Base-by-base conservation (phyloP, 92 coral and sea anemone genomes). In the Nematostella vectensis region DNA sequence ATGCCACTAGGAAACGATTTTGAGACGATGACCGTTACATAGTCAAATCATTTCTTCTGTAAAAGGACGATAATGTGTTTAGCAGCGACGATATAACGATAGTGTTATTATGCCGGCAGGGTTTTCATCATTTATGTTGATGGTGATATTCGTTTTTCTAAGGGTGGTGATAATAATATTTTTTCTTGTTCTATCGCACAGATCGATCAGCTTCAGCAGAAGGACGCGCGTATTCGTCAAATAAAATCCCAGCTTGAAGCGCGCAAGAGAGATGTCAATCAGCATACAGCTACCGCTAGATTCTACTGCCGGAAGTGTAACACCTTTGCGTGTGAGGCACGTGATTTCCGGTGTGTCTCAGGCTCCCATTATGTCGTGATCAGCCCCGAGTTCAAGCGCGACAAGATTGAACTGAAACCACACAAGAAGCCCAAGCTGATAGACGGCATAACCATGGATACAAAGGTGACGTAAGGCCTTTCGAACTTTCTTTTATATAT, bases 261-360 rank as follows among this genome's bases (percentile, higher is more conserved):
- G 23, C 8, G 23, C 16, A 48, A 33, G 27, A 29, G 48, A 23
- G 17, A 48, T 9, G 31, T n/a, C 15, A 63, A 47, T 25, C 12
- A 16, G 38, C 6, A 47, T 21, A 54, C 72, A 4, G 74, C 68
- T 26, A 71, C 58, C 47, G 72, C 71, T 1, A 50, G 65, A 10
- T 68, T 78, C 28, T 54, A 25, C 61, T 83, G 91, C 56, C 50
- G 29, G 24, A 67, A 72, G 38, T 83, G 91, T 50, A 62, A 40
- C 8, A 33, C 0, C 11, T 20, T 65, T 44, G 83, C 70, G 4
- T 76, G 83, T 51, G 37, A 66, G 22, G 83, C 75, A 19, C 61
- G 66, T 16, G 63, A 83, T 45, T 55, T 83, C 21, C 70, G 71
- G 4, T 0, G 40, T 23, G 29, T 61, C 29, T 22, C 16, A 13